Percentiles rank a stretch among this genome's conserved stretches.
These are phyloP conservation scores for Grammomys surdaster DNA, from an alignment of 2,113 vertebrate species.

Conservation along the genomic window DNA sequence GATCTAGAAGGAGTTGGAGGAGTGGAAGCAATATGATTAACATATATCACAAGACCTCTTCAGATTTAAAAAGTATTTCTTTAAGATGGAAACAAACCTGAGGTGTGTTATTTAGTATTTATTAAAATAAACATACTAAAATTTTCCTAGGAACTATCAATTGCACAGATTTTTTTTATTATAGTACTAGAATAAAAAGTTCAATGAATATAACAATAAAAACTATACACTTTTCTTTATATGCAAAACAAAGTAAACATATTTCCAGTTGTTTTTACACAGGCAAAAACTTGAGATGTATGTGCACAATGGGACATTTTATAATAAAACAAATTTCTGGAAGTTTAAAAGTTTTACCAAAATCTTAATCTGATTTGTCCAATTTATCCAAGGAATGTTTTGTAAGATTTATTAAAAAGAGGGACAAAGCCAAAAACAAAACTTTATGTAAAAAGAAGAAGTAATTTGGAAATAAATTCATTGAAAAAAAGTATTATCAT, in stretches of 20 bases:
- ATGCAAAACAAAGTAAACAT: not conserved
- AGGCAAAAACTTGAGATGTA: not conserved
- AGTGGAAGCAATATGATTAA: not conserved
- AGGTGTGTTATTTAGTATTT: not conserved
- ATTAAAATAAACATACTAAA: not conserved
- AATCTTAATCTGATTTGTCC: conserved; percentile 34
- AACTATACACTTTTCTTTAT: not conserved
- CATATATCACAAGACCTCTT: not conserved
- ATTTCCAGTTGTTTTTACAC: conserved; percentile 19
- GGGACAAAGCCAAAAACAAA: not conserved
- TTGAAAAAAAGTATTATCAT: not conserved
- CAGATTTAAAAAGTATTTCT: not conserved
- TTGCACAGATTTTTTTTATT: not conserved
- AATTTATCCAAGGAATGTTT: not conserved
- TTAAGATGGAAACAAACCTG: not conserved
- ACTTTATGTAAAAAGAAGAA: not conserved
- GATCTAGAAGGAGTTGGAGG: not conserved
- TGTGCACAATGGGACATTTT: not conserved
- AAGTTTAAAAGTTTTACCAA: not conserved
- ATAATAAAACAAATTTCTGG: conserved; percentile 18
- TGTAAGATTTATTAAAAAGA: not conserved
- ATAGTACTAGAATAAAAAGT: conserved; percentile 17
- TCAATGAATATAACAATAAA: conserved; percentile 20
- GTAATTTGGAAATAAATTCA: conserved; percentile 21
- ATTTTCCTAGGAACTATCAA: not conserved